Evolutionary conservation across 92 coral and sea anemone genomes (phyloP).

Genomic region (Desmophyllum pertusum): DNA sequence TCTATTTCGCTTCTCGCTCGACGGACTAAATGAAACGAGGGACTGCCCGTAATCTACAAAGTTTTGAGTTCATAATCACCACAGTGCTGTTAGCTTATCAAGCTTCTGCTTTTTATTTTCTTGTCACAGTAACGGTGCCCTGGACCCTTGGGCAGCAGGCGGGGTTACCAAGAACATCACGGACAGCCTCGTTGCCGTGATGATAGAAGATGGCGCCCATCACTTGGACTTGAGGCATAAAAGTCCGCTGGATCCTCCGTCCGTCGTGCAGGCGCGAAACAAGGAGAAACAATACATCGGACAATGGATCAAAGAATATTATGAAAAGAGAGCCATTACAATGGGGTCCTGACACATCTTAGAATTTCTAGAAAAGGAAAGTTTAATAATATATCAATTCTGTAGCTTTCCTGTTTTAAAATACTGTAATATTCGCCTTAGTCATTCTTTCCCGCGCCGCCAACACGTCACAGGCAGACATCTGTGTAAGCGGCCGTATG

Average conservation of each 20-base stretch:
- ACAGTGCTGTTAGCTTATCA: background rate
- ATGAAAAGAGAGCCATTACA: background rate
- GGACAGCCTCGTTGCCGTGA: constrained; percentile 84
- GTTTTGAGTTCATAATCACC: no score
- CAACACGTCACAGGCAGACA: background rate
- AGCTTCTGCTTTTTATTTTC: background rate
- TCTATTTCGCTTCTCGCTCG: no score
- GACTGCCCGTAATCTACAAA: no score
- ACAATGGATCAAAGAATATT: constrained; percentile 76
- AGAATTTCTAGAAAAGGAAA: constrained; percentile 14
- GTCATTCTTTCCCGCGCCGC: no score
- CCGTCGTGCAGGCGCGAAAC: constrained; percentile 85
- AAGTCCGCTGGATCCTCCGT: constrained; percentile 84
- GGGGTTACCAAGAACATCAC: constrained; percentile 84
- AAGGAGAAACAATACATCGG: constrained; percentile 75
- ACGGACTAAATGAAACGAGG: no score
- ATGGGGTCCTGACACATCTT: no score
- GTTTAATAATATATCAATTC: constrained; percentile 13
- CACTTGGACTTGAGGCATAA: constrained; percentile 94
- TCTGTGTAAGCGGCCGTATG: background rate
- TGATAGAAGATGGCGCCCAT: constrained; percentile 95
- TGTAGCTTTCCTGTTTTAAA: background rate
- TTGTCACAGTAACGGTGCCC: constrained; percentile 73
- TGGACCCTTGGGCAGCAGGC: constrained; percentile 98
- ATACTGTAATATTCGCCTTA: background rate